Evolutionary conservation across 2,888 invertebrate genomes (phyloP).

Genomic region (Lochmaea capreae): DNA sequence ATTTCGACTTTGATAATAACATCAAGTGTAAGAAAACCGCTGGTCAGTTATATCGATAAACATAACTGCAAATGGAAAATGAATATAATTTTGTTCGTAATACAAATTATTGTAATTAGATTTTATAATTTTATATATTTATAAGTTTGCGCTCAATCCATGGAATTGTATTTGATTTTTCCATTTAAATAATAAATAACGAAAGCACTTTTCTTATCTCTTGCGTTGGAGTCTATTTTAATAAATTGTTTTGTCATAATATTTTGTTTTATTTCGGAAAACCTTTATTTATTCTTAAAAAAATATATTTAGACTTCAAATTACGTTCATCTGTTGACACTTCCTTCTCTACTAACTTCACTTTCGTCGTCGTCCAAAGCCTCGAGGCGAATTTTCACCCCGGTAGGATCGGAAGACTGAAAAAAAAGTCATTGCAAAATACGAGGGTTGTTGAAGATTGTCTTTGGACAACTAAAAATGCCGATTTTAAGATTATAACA

Average conservation of each 20-base stretch:
- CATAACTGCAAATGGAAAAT: slow-evolving; percentile 6
- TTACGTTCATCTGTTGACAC: neutral
- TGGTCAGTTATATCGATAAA: neutral
- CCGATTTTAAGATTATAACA: neutral
- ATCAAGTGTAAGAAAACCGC: slow-evolving; percentile 17
- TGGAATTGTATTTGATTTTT: slow-evolving; percentile 19
- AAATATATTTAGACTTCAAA: neutral
- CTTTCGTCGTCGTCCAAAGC: slow-evolving; percentile 50
- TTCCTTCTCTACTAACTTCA: slow-evolving; percentile 53
- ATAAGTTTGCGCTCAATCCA: slow-evolving; percentile 28
- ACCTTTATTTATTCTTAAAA: too few relatives aligned
- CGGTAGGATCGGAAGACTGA: slow-evolving; percentile 44
- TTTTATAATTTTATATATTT: slow-evolving; percentile 47
- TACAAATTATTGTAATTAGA: slow-evolving; percentile 34
- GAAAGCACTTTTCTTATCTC: neutral
- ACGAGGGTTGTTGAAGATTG: too few relatives aligned
- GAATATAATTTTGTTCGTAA: slow-evolving; percentile 19
- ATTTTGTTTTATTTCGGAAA: neutral
- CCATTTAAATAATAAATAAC: neutral
- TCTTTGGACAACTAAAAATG: neutral
- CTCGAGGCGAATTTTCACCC: slow-evolving; percentile 47
- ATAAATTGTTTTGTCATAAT: slow-evolving; percentile 30
- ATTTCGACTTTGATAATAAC: slow-evolving; percentile 53
- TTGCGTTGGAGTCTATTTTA: slow-evolving; percentile 27
- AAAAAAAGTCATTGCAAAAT: slow-evolving; percentile 20